Conservation (phyloP, 2,113 vertebrate species). For the Cephalopholis sonnerati region DNA sequence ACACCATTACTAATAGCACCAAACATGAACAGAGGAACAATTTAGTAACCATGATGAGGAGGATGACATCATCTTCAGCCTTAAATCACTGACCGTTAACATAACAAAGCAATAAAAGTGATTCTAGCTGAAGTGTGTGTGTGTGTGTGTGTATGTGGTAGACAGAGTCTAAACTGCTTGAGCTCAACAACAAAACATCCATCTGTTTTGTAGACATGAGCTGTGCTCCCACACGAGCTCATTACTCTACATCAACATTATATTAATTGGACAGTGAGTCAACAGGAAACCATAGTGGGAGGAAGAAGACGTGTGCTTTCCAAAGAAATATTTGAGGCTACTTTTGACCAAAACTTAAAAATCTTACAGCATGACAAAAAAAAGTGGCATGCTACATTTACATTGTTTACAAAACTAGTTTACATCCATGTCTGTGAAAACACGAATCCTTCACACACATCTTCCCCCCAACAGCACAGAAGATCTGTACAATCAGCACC, state of each 20-base stretch:
- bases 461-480: too few relatives aligned
- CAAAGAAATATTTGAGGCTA: background rate
- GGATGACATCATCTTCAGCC: slow-evolving; percentile 63
- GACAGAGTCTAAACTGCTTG: slow-evolving; percentile 15
- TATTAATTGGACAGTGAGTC: slow-evolving; percentile 39
- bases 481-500: too few relatives aligned
- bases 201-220: slow-evolving; percentile 40
- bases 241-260: slow-evolving; percentile 28
- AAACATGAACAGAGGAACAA: slow-evolving; percentile 47
- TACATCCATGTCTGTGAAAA: too few relatives aligned
- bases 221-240: slow-evolving; percentile 17
- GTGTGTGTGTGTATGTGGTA: slow-evolving; percentile 16
- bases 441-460: too few relatives aligned
- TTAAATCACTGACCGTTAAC: slow-evolving; percentile 52
- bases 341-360: background rate
- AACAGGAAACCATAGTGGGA: slow-evolving; percentile 41
- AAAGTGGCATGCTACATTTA: background rate
- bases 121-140: background rate
- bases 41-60: slow-evolving; percentile 48
- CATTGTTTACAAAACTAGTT: background rate
- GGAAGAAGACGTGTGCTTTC: slow-evolving; percentile 28
- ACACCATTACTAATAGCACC: slow-evolving; percentile 53
- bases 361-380: background rate
- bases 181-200: slow-evolving; percentile 48
- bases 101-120: slow-evolving; percentile 45